Percentiles rank a stretch among this genome's conserved stretches.
These are phyloP conservation scores for Orchestia grillus DNA, from an alignment of 1,140 invertebrate species.

Conservation along the genomic window DNA sequence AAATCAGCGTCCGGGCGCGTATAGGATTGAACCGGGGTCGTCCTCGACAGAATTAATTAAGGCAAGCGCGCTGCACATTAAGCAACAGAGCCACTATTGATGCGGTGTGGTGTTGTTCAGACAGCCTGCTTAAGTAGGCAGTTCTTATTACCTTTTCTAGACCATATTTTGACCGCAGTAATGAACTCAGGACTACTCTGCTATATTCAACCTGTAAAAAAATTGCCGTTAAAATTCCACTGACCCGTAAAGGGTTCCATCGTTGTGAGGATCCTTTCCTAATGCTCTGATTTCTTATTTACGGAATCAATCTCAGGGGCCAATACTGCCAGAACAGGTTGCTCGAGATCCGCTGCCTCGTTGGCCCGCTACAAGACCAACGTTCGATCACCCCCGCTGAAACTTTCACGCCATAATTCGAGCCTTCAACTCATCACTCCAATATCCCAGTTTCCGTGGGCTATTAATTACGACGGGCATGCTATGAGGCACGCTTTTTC, in stretches of 20 bases:
- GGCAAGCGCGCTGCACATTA: too few species aligned
- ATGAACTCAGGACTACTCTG: not conserved
- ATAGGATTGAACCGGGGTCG: too few species aligned
- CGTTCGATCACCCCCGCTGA: not conserved
- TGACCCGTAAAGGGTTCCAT: not conserved
- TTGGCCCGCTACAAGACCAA: not conserved
- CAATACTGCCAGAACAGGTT: not conserved
- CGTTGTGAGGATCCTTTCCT: not conserved
- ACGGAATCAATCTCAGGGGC: not conserved
- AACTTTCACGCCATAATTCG: not conserved
- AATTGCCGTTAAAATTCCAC: not conserved
- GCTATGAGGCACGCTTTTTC: not conserved
- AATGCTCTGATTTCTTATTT: not conserved
- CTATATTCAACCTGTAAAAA: not conserved
- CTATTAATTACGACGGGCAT: not conserved
- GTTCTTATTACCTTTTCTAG: not conserved
- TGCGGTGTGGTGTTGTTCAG: too few species aligned
- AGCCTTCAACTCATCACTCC: not conserved
- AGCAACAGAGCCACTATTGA: too few species aligned
- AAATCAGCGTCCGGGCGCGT: too few species aligned
- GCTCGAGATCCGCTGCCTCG: not conserved
- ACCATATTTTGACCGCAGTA: not conserved
- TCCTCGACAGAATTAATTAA: too few species aligned
- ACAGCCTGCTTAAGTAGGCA: not conserved
- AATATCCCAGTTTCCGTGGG: not conserved